Evolutionary conservation across 2,888 invertebrate genomes (phyloP).

Genomic region (Globia sparganii): DNA sequence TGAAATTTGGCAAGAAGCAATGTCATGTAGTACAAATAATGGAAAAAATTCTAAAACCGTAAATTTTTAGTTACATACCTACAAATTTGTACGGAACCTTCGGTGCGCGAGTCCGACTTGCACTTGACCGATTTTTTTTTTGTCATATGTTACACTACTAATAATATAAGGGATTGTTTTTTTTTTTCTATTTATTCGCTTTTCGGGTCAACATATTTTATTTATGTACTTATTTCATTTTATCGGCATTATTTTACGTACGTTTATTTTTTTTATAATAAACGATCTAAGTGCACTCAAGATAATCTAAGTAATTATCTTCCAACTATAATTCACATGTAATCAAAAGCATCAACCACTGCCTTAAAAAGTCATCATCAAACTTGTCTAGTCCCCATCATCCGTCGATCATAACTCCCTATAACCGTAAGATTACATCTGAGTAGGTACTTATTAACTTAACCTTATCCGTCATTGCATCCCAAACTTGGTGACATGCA

Average conservation of each 20-base stretch:
- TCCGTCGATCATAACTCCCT: slow-evolving; percentile 17
- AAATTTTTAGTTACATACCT: no score
- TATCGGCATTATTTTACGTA: no score
- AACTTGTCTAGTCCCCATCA: slow-evolving; percentile 15
- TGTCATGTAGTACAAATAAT: no score
- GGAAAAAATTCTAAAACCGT: no score
- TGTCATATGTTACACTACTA: background rate
- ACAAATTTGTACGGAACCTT: no score
- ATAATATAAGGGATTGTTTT: background rate
- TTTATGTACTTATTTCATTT: background rate
- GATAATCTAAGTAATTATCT: no score
- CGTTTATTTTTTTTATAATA: background rate
- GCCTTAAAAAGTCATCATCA: background rate
- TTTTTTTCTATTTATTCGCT: background rate
- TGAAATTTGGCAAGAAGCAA: no score
- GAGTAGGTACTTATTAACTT: background rate
- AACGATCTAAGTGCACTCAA: background rate
- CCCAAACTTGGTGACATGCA: slow-evolving; percentile 45
- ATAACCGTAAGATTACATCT: slow-evolving; percentile 1
- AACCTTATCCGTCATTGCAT: slow-evolving; percentile 16
- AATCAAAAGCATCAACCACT: slow-evolving; percentile 1
- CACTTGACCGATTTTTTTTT: no score
- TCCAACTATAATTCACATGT: background rate
- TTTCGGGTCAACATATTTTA: background rate
- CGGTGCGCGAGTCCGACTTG: no score